Base-by-base conservation (phyloP, 2,113 vertebrate genomes). In the Strigops habroptila region DNA sequence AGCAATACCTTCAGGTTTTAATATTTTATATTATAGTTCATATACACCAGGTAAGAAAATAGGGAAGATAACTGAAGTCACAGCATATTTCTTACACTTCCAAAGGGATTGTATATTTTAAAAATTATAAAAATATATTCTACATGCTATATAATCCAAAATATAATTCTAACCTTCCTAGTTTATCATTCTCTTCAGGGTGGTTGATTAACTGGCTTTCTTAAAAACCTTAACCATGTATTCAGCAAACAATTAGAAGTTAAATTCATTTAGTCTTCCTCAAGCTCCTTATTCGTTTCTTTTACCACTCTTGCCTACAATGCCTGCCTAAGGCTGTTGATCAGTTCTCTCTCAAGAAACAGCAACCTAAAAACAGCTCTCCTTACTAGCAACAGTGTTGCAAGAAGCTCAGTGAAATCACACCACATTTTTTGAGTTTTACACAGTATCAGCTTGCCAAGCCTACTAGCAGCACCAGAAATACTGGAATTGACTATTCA, bases 151-250 rank as follows among this genome's bases (percentile, higher is more conserved):
- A 14, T 28, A n/a, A 71, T 22, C 57, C 68, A 46, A 82, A 81
- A 14, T 14, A 31, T 27, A 64, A 12, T 75, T 55, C 59, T 37
- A 68, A 31, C 17, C 7, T 16, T 41, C 43, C 5, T 59, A 10
- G 18, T 33, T 52, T 33, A 48, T 30, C 41, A 12, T 68, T 64
- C 63, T 49, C 2, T 41, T 68, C 21, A 10, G 2, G 5, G 4
- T 39, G 6, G 23, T 12, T 10, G 11, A 22, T 10, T 2, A 60
- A 79, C n/a, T 14, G 13, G 0, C 0, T 76, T 68, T 55, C 65
- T 80, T 59, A 75, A 84, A 86, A 84, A 27, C 18, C 16, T 76
- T 39, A 62, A 28, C 23, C 43, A 27, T 12, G 10, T 37, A 55
- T 44, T 30, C 81, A 95, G 63, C 35, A 51, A 74, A n/a, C 12